A percentile compares a stretch with the other conserved stretches of the same genome.
These are phyloP conservation scores for Saguinus midas DNA, from an alignment of 2,113 vertebrate species.

Conservation along the genomic window DNA sequence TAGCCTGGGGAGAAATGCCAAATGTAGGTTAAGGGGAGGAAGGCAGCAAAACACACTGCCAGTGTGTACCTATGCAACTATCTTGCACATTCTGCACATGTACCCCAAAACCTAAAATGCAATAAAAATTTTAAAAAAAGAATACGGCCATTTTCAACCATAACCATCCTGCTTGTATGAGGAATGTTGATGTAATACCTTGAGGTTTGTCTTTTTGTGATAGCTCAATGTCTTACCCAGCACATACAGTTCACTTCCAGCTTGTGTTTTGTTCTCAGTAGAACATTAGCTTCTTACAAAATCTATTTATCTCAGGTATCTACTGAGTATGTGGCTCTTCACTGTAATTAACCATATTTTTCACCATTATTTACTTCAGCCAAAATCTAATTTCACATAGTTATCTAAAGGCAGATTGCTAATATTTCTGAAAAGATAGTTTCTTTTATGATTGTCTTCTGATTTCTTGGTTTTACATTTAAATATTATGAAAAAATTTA, in stretches of 20 bases:
- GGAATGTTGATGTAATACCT: not conserved
- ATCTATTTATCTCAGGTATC: constrained; percentile 13
- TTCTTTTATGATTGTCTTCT: not conserved
- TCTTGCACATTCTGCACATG: too few relatives aligned
- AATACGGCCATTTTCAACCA: not conserved
- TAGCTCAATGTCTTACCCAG: not conserved
- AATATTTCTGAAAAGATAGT: constrained; percentile 10
- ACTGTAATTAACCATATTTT: not conserved
- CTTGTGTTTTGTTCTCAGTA: not conserved
- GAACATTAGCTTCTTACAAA: constrained; percentile 14
- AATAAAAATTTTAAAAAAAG: too few relatives aligned
- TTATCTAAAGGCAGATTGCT: not conserved
- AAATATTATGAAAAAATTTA: not conserved
- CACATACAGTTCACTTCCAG: not conserved
- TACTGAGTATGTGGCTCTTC: not conserved
- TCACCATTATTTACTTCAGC: not conserved
- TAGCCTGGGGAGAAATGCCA: too few relatives aligned
- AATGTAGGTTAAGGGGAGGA: too few relatives aligned
- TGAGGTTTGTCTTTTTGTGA: not conserved
- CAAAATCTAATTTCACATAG: not conserved
- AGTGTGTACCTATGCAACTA: too few relatives aligned
- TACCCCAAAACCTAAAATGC: too few relatives aligned
- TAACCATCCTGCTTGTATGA: not conserved
- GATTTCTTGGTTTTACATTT: not conserved
- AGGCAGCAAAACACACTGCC: too few relatives aligned